phyloP scores from a whole-genome alignment of 2,888 invertebrate species.

The Ichneumoninae sp. region DNA sequence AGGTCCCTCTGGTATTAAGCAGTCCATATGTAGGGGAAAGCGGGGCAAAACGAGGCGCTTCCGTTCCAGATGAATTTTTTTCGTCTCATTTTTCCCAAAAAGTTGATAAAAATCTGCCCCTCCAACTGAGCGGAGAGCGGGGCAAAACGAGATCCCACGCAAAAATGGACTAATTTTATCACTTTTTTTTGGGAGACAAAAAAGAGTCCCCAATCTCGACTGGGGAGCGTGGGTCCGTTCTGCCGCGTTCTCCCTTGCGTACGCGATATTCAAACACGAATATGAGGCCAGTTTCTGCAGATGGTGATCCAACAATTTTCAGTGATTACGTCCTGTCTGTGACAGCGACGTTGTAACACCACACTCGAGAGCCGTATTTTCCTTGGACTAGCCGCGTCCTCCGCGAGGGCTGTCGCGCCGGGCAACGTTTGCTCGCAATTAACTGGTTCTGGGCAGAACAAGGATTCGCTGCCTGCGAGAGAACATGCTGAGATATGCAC shows the following conservation, averaged over 20 bases:
- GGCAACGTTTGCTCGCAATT: conserved; percentile 48
- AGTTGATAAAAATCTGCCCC: too few species aligned
- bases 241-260: not conserved
- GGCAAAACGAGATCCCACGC: not conserved
- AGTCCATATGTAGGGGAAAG: too few species aligned
- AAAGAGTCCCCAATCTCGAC: not conserved
- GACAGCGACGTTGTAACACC: not conserved
- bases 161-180: too few species aligned
- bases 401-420: not conserved
- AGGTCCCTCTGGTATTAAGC: too few species aligned
- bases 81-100: too few species aligned
- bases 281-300: not conserved
- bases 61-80: too few species aligned
- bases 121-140: not conserved
- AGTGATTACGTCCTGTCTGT: conserved; percentile 17
- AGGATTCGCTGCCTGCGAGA: not conserved
- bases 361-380: conserved; percentile 18
- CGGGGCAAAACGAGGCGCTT: too few species aligned
- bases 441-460: conserved; percentile 30
- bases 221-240: not conserved
- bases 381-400: not conserved
- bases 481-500: conserved; percentile 25
- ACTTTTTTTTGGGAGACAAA: too few species aligned
- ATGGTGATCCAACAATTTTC: conserved; percentile 3
- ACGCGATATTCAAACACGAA: conserved; percentile 2